These are phyloP conservation scores for Pseudopipra pipra DNA, from an alignment of 2,113 vertebrate species.

Conservation along the genomic window DNA sequence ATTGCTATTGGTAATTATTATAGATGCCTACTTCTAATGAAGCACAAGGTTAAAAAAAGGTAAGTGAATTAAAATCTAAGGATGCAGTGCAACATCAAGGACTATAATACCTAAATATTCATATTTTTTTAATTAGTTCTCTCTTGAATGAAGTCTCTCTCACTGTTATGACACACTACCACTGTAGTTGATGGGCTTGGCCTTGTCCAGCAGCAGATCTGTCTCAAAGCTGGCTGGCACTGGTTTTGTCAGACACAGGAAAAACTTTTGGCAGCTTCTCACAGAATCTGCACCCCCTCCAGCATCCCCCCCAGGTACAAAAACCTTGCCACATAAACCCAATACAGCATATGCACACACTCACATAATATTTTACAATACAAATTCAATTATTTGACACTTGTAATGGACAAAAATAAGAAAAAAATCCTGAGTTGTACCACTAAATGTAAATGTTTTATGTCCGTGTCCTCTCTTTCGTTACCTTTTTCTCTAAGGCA, in stretches of 20 bases:
- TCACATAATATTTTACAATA: neutral
- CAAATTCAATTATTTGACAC: neutral
- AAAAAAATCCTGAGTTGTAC: neutral
- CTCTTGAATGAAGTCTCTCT: fast-evolving
- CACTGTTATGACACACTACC: neutral
- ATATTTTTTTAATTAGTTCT: neutral
- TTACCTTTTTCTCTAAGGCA: neutral
- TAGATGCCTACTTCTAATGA: neutral
- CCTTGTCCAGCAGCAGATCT: neutral
- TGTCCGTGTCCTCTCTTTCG: neutral
- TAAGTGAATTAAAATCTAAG: neutral
- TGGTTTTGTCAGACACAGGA: neutral
- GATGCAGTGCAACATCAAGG: neutral
- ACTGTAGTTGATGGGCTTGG: neutral
- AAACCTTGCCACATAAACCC: neutral
- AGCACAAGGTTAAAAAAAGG: neutral
- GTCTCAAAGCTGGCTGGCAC: neutral
- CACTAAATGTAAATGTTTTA: neutral
- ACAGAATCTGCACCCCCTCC: neutral
- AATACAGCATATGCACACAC: fast-evolving
- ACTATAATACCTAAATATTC: neutral
- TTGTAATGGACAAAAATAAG: neutral
- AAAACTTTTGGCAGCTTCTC: neutral
- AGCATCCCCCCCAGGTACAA: too few species aligned
- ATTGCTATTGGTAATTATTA: neutral